These are phyloP conservation scores for Graptemys geographica DNA, from an alignment of 2,797 vertebrate species.

Conservation along the genomic window DNA sequence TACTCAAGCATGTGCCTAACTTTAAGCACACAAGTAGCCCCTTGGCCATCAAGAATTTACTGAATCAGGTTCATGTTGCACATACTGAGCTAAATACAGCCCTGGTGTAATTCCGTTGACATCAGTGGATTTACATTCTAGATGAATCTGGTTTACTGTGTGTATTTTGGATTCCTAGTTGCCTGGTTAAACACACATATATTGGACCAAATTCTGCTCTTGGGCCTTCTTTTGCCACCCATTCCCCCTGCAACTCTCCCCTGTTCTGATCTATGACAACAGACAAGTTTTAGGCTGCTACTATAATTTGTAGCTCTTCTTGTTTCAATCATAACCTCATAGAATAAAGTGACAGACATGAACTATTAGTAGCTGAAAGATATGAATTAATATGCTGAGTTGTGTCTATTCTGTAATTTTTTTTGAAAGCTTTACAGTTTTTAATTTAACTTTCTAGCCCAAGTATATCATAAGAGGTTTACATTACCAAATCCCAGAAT, in stretches of 20 bases:
- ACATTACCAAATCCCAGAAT: conserved; percentile 24
- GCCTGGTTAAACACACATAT: no score
- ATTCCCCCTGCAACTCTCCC: conserved; percentile 11
- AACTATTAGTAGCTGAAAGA: not conserved
- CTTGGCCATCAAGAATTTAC: no score
- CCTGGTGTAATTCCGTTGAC: no score
- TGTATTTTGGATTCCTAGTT: no score
- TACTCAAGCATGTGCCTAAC: no score
- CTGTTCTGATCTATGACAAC: conserved; percentile 3
- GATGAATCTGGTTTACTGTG: no score
- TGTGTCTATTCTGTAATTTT: conserved; percentile 21
- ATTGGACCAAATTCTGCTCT: not conserved
- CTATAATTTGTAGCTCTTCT: conserved; percentile 15
- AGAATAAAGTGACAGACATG: conserved; percentile 6
- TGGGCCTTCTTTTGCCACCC: not conserved
- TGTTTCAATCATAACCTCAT: conserved; percentile 9
- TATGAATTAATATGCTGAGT: not conserved
- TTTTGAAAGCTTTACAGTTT: conserved; percentile 23
- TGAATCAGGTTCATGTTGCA: no score
- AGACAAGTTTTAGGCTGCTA: conserved; percentile 3
- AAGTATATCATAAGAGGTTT: conserved; percentile 51
- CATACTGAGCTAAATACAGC: no score
- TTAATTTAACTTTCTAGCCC: conserved; percentile 11
- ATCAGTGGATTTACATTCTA: no score
- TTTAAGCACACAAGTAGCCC: no score